phyloP scores from a whole-genome alignment of 2,797 vertebrate species.

The Bryconaethiops microstoma region DNA sequence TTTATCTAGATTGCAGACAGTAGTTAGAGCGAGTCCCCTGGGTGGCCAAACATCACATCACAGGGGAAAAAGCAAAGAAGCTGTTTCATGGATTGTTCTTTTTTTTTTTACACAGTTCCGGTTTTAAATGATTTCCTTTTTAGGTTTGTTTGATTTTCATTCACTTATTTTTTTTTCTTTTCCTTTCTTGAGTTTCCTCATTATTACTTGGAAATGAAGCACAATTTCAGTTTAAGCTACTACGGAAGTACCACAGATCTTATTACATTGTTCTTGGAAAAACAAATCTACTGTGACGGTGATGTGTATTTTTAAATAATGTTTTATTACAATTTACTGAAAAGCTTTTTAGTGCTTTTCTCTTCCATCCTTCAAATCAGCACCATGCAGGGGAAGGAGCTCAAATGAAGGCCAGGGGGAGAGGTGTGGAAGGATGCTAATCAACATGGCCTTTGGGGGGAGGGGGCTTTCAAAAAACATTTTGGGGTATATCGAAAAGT shows the following conservation, averaged over 20 bases:
- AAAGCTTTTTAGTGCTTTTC: too few species aligned
- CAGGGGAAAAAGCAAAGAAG: background rate
- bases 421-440: too few species aligned
- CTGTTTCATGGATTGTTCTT: background rate
- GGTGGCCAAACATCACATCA: background rate
- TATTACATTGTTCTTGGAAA: background rate
- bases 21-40: constrained; percentile 8
- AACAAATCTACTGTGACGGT: too few species aligned
- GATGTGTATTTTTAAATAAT: too few species aligned
- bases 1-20: constrained; percentile 29
- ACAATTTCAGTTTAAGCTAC: background rate
- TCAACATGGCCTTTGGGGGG: too few species aligned
- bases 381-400: too few species aligned
- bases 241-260: background rate
- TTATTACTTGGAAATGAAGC: background rate
- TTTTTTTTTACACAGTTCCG: background rate
- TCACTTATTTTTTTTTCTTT: background rate
- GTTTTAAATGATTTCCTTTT: background rate
- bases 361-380: too few species aligned
- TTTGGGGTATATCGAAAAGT: too few species aligned
- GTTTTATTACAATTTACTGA: too few species aligned
- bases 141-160: background rate
- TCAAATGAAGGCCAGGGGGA: too few species aligned
- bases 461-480: too few species aligned
- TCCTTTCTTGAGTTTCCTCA: background rate